Base-by-base conservation (phyloP, 2,888 invertebrate species). In the Athrips mouffetella region DNA sequence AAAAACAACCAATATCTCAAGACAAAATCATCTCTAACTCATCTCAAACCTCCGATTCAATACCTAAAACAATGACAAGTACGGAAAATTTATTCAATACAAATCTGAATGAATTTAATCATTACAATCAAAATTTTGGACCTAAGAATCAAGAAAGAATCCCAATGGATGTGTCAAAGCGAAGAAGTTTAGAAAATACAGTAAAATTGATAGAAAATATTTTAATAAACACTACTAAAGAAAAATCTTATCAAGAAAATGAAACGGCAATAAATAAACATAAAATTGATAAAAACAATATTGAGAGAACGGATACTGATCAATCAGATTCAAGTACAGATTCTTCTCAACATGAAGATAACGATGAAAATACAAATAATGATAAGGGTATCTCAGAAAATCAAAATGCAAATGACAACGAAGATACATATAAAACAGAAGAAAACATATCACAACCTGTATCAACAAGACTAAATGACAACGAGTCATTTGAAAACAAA, bases 131-230 rank as follows among this genome's bases (percentile, higher is more conserved):
- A 10, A 47, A 20, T 27, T 16, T 11, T 4, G 25, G 30, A n/a
- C 18, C 15, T 1, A 33, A 23, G n/a, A n/a, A n/a, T n/a, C n/a
- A n/a, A n/a, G 69, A 67, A 33, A 59, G 49, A 33, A 27, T 62
- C 2, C 50, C 58, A 21, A 45, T 67, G 0, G 68, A 69, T n/a
- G 62, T 67, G 25, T 68, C 65, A 1, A 67, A 76, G 48, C 62
- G 80, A 10, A 70, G 76, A 61, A 82, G 81, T 48, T 64, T 84
- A 21, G 83, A 82, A 53, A 79, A 81, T 25, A 83, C 83, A 0
- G 80, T 84, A 0, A 76, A 73, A 54, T 55, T 83, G 47, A 82
- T 84, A 47, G 84, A 84, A 56, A 74, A 80, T 44, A 78, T 83
- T 15, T 58, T 82, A 23, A 76, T 71, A 11, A 72, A 71, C 33